Base-by-base conservation (phyloP, 2,888 invertebrate species). In the Caenorhabditis panamensis region DNA sequence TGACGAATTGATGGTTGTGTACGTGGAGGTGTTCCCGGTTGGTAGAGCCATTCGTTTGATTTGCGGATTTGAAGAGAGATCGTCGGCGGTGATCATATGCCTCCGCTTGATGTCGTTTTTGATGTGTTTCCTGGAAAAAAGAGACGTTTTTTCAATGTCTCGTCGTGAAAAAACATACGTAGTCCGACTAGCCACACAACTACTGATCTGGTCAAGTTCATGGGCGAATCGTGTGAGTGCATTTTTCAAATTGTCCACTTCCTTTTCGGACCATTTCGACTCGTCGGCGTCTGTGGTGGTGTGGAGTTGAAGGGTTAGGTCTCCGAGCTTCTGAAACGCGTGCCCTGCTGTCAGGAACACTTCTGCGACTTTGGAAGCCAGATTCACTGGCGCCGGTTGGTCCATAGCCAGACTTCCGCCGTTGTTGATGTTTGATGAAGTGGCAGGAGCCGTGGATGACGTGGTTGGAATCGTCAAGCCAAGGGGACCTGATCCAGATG, bases 251-350 rank as follows among this genome's bases (percentile, higher is more conserved):
- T 72, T 78, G 37, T 88, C 86, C 20, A 89, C 84, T 18, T 89
- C 89, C 41, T 80, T 82, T n/a, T 88, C 88, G 6, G 82, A 71
- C 88, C 88, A 88, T 80, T 87, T 87, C 62, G 85, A 82, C 62
- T 85, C 86, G 9, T 86, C 85, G 9, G 82, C 58, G 22, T 84
- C 85, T 3, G 83, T 72, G 18, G 75, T 79, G 3, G 82, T 72
- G 49, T 88, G 85, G 54, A 89, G 64, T 58, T 88, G 85, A 8
- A 89, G 73, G 1, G 89, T 88, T 20, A 89, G 69, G 63, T 89
- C 89, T 18, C 89, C 89, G 16, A 89, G 71, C 66, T 87, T 86
- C 56, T 89, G 89, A 69, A 89, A 89, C 11, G 89, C 89, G 58
- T 87, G 86, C 5, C 89, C 88, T 18, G 89, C 89, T 0, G 89